Evolutionary conservation across 2,888 invertebrate species (phyloP).

Genomic region (Clitarchus hookeri): DNA sequence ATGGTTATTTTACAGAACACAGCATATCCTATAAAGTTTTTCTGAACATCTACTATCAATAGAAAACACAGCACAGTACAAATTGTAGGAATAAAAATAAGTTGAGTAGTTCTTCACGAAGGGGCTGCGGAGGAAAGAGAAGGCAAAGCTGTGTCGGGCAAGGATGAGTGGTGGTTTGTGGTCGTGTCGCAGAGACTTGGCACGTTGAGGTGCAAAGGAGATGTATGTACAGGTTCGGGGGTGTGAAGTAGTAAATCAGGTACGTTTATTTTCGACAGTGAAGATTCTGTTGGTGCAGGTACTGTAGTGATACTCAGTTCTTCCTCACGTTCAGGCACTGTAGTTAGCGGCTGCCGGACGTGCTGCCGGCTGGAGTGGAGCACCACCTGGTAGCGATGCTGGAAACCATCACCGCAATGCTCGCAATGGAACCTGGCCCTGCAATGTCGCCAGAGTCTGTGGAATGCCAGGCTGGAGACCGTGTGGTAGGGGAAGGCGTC

Average conservation of each 20-base stretch:
- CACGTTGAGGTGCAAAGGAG: conserved; percentile 24
- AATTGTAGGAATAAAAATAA: conserved; percentile 21
- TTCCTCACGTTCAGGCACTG: conserved; percentile 39
- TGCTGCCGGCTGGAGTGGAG: conserved; percentile 57
- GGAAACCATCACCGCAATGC: conserved; percentile 56
- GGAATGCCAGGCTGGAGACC: conserved; percentile 56
- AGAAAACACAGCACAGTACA: conserved; percentile 21
- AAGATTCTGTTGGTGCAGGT: conserved; percentile 36
- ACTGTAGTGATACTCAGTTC: conserved; percentile 36
- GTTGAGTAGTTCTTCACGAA: conserved; percentile 11
- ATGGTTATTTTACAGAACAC: conserved; percentile 2
- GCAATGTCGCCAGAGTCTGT: conserved; percentile 59
- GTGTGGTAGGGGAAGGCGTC: conserved; percentile 56
- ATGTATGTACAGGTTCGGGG: conserved; percentile 27
- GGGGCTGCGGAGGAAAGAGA: conserved; percentile 11
- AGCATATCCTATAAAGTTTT: neutral
- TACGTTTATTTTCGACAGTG: conserved; percentile 37
- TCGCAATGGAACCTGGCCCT: conserved; percentile 55
- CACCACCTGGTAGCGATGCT: conserved; percentile 58
- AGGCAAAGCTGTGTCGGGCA: neutral
- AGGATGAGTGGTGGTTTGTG: neutral
- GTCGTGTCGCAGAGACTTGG: neutral
- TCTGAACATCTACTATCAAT: conserved; percentile 5
- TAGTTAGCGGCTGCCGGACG: conserved; percentile 42
- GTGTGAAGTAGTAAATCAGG: conserved; percentile 38